Conservation (phyloP, 2,888 invertebrate species). For the Tricholauxania praeusta region DNA sequence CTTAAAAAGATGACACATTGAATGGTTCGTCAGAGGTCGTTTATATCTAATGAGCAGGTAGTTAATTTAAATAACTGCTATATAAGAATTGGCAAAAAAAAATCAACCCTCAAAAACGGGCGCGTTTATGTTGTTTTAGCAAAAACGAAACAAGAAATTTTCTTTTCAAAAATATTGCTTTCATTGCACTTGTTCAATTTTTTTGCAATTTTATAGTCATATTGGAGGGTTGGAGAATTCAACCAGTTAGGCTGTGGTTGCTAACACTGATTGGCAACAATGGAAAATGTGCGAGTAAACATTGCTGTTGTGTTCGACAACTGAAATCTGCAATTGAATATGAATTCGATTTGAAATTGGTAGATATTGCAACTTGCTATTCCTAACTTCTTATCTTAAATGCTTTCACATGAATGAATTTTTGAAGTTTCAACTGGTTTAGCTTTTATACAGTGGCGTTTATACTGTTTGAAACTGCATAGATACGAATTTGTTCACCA, state of each 20-base stretch:
- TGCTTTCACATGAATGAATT: slow-evolving; percentile 64
- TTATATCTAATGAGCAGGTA: slow-evolving; percentile 32
- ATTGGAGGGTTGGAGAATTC: too few species aligned
- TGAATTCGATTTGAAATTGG: slow-evolving; percentile 20
- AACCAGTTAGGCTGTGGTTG: too few species aligned
- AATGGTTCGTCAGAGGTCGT: neutral
- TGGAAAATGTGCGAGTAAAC: too few species aligned
- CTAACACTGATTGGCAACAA: too few species aligned
- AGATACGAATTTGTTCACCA: too few species aligned
- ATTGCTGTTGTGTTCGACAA: too few species aligned
- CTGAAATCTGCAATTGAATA: neutral
- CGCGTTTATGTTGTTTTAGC: slow-evolving; percentile 20
- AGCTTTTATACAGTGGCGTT: neutral
- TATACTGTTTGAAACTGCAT: too few species aligned
- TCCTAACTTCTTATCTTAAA: slow-evolving; percentile 60
- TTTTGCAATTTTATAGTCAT: too few species aligned
- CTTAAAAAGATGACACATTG: neutral
- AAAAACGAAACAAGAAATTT: slow-evolving; percentile 16
- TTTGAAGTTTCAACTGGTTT: slow-evolving; percentile 28
- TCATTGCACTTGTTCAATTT: too few species aligned
- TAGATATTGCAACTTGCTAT: neutral
- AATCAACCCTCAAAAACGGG: slow-evolving; percentile 5
- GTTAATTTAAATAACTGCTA: slow-evolving; percentile 22
- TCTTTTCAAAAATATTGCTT: too few species aligned
- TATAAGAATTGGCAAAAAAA: neutral